These are phyloP conservation scores for Onychomys leucogaster DNA, from an alignment of 2,797 vertebrate genomes.

Conservation along the genomic window DNA sequence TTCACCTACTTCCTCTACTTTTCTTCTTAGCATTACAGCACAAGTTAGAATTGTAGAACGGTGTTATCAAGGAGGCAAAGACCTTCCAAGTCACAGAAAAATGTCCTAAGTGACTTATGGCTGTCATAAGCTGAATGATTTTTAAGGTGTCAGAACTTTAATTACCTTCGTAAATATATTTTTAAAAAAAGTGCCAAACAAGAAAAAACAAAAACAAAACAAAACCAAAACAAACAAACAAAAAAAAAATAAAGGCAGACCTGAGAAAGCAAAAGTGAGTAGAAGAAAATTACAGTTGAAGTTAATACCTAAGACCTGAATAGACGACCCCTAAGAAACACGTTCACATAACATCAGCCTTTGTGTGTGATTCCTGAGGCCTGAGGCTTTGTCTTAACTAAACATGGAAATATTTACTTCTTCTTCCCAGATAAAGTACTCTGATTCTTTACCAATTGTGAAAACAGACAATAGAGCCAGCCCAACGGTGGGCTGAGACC, in stretches of 20 bases:
- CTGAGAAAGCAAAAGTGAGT: background rate
- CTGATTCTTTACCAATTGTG: background rate
- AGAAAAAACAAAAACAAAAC: too few relatives aligned
- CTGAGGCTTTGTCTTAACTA: background rate
- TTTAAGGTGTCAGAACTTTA: background rate
- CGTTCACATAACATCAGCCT: background rate
- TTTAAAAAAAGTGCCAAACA: conserved; percentile 26
- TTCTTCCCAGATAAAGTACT: background rate
- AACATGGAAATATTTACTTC: background rate
- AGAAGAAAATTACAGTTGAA: background rate
- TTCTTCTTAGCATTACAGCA: conserved; percentile 26
- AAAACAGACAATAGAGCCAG: background rate
- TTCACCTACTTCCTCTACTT: conserved; percentile 21
- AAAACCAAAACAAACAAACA: too few relatives aligned
- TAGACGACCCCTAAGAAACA: background rate
- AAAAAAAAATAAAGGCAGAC: background rate
- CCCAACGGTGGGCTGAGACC: background rate
- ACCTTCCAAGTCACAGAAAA: background rate
- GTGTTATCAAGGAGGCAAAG: background rate
- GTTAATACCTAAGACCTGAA: background rate
- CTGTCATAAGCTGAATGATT: background rate
- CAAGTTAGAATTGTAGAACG: background rate
- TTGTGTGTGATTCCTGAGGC: background rate
- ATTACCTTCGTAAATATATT: background rate
- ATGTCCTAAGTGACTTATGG: conserved; percentile 18